Conservation (phyloP, 2,113 vertebrate genomes). For the Podilymbus podiceps region DNA sequence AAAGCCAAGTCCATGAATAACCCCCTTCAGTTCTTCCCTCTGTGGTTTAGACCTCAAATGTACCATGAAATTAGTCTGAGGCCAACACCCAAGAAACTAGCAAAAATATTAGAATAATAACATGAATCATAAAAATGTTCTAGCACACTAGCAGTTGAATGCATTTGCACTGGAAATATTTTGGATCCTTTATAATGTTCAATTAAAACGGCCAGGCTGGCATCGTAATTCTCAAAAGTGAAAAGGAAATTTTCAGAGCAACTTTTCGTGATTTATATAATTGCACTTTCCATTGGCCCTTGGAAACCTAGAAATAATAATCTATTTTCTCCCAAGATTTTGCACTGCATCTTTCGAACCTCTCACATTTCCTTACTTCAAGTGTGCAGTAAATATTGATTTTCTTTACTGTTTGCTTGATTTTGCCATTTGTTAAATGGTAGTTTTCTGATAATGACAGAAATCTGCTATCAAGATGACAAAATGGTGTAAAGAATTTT, state of each 20-base stretch:
- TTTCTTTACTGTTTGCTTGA: background rate
- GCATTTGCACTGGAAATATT: background rate
- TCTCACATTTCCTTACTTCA: background rate
- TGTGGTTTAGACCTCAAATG: background rate
- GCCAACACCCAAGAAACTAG: background rate
- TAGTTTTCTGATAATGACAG: background rate
- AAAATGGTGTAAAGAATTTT: background rate
- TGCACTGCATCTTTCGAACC: background rate
- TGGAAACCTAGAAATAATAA: background rate
- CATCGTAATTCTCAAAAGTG: background rate
- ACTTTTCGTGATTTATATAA: background rate
- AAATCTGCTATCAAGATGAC: background rate
- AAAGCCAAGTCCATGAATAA: slow-evolving; percentile 8
- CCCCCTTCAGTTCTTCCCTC: background rate
- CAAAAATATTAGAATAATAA: background rate
- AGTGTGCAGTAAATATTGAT: background rate
- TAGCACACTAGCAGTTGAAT: background rate
- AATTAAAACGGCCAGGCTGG: background rate
- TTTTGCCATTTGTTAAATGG: background rate
- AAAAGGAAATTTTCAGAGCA: slow-evolving; percentile 5
- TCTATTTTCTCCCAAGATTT: background rate
- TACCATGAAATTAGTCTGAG: background rate
- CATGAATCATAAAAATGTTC: background rate
- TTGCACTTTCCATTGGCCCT: background rate
- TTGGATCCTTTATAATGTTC: background rate